Conservation (phyloP, 2,113 vertebrate species). For the Litocranius walleri region DNA sequence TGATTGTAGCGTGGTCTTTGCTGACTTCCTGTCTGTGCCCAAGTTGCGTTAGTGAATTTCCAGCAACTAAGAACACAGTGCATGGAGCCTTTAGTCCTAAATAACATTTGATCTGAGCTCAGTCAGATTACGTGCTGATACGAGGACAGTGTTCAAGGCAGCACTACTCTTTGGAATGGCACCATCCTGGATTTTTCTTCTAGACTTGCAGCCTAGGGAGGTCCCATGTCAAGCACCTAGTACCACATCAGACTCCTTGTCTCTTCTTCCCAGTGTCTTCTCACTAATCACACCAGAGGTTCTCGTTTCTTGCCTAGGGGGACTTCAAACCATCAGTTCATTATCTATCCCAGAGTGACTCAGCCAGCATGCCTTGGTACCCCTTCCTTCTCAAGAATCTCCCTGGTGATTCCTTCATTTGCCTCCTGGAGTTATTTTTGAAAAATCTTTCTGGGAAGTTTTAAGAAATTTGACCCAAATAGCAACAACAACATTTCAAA, state of each 20-base stretch:
- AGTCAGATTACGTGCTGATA: fast-evolving
- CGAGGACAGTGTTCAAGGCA: neutral
- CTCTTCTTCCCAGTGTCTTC: neutral
- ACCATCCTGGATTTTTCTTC: neutral
- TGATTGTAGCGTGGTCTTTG: neutral
- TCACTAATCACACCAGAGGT: neutral
- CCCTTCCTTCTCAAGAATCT: neutral
- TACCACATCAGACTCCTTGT: neutral
- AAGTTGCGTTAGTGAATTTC: neutral
- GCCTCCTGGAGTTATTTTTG: slow-evolving; percentile 26
- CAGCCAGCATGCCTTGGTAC: neutral
- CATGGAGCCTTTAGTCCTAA: neutral
- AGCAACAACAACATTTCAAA: slow-evolving; percentile 38
- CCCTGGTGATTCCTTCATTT: neutral
- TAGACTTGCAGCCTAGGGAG: neutral
- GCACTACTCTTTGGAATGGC: neutral
- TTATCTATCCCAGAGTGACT: neutral
- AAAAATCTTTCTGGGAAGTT: slow-evolving; percentile 48
- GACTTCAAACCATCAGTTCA: neutral
- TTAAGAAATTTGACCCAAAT: slow-evolving; percentile 55
- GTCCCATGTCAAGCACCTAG: neutral
- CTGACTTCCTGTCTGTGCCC: neutral
- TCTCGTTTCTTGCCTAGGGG: neutral
- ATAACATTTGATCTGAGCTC: neutral
- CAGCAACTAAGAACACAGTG: neutral